Base-by-base conservation (phyloP, 2,888 invertebrate species). In the Tillus elongatus region DNA sequence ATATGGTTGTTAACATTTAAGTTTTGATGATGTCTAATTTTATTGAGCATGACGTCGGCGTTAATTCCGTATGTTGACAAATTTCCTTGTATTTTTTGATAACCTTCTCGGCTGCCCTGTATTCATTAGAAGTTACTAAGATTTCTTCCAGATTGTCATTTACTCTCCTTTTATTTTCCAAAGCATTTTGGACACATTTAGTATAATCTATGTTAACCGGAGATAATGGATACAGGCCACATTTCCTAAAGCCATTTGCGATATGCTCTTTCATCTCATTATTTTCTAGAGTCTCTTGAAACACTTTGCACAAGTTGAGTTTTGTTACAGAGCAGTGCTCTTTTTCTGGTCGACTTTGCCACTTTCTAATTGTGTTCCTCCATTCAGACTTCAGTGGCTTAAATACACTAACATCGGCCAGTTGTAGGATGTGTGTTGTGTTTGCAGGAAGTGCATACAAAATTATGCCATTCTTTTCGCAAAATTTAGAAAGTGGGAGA, bases 351-450 rank as follows among this genome's bases (percentile, higher is more conserved):
- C 29, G 29, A 19, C 6, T 8, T 19, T 19, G 6, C 24, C 24
- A 19, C 13, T 30, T 30, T 30, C 14, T 4, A 12, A 12, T n/a
- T 12, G n/a, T 30, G 14, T 30, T 30, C 30, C 14, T 13, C 12
- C 13, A 30, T 30, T 30, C 12, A 13, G 30, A 9, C 14, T 12
- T 13, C n/a, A n/a, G n/a, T n/a, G n/a, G n/a, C n/a, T n/a, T n/a
- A n/a, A n/a, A n/a, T n/a, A n/a, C n/a, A n/a, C 13, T 30, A 13
- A 30, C 13, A n/a, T 30, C 30, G 13, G 30, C 30, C 13, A 15
- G 13, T 15, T 30, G 30, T 15, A 12, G 13, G 13, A 30, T 30
- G 13, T 12, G 13, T 10, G 30, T 30, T n/a, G 13, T 30, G n/a
- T n/a, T n/a, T n/a, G n/a, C n/a, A n/a, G n/a, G n/a, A n/a, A n/a